Percentiles rank a stretch among this genome's conserved stretches.
phyloP scores from a whole-genome alignment of 2,113 vertebrate genomes.

The Hydropotes inermis region DNA sequence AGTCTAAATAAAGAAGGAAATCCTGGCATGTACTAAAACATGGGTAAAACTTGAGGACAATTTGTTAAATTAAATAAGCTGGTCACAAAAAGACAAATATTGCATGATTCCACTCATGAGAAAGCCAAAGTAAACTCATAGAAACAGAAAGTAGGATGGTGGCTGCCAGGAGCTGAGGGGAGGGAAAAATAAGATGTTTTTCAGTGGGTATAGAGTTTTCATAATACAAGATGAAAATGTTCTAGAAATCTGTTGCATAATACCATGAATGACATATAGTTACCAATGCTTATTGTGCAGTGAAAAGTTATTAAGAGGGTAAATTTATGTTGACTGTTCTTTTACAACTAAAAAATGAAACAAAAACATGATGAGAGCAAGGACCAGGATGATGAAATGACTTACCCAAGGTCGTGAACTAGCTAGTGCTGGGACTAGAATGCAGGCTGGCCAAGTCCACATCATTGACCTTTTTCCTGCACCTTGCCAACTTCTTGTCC shows the following conservation, averaged over 20 bases:
- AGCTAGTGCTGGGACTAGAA: too few relatives aligned
- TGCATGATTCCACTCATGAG: not conserved
- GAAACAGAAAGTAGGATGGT: not conserved
- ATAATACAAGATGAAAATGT: not conserved
- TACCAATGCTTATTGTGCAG: not conserved
- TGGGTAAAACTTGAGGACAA: not conserved
- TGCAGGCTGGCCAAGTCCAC: fast-evolving
- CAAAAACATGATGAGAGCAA: not conserved
- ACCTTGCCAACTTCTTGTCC: not conserved
- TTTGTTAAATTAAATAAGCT: not conserved
- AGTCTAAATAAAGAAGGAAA: not conserved
- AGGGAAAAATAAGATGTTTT: not conserved
- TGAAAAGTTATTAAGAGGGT: not conserved
- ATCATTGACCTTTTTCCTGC: fast-evolving
- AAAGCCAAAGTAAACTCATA: not conserved
- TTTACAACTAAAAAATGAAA: not conserved
- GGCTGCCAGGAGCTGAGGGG: not conserved
- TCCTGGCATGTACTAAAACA: not conserved
- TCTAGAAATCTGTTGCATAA: not conserved
- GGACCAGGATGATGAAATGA: too few relatives aligned
- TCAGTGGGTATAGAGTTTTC: not conserved
- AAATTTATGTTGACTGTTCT: not conserved
- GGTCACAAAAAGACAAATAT: not conserved
- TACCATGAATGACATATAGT: too few relatives aligned
- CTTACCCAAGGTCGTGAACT: too few relatives aligned